A percentile compares a stretch with the other conserved stretches of the same genome.
Conservation (phyloP, 2,113 vertebrate species). For the Alligator mississippiensis region DNA sequence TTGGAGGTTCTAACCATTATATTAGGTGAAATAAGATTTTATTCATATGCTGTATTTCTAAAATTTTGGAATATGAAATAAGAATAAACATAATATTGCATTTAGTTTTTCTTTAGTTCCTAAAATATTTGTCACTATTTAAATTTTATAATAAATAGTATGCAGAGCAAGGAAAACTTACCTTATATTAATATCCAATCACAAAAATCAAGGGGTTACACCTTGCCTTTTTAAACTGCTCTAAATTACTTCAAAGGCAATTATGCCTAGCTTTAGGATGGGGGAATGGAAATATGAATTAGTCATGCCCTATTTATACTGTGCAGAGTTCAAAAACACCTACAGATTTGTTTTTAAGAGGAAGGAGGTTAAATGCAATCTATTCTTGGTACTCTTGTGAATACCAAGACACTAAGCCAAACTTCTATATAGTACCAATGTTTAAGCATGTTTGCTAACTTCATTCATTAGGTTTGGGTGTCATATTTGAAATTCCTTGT, state of each 20-base stretch:
- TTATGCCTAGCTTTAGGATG: background rate
- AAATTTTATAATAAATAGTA: background rate
- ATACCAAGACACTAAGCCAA: background rate
- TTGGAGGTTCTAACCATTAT: background rate
- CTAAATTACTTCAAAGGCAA: background rate
- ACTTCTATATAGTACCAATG: background rate
- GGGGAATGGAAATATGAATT: background rate
- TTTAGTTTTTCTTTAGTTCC: background rate
- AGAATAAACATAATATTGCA: background rate
- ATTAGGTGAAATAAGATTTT: background rate
- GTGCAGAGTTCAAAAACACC: background rate
- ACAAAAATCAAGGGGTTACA: background rate
- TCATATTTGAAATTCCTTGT: background rate
- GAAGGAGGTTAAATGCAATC: background rate
- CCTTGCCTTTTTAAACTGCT: background rate
- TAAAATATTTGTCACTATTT: background rate
- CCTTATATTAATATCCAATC: background rate
- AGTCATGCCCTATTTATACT: background rate
- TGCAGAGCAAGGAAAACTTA: background rate
- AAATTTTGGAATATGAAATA: background rate
- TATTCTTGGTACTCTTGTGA: background rate
- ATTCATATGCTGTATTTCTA: background rate
- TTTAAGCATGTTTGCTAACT: background rate
- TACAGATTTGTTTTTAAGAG: background rate
- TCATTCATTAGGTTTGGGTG: background rate